Base-by-base conservation (phyloP, 2,888 invertebrate species). In the Drosophila leonis region DNA sequence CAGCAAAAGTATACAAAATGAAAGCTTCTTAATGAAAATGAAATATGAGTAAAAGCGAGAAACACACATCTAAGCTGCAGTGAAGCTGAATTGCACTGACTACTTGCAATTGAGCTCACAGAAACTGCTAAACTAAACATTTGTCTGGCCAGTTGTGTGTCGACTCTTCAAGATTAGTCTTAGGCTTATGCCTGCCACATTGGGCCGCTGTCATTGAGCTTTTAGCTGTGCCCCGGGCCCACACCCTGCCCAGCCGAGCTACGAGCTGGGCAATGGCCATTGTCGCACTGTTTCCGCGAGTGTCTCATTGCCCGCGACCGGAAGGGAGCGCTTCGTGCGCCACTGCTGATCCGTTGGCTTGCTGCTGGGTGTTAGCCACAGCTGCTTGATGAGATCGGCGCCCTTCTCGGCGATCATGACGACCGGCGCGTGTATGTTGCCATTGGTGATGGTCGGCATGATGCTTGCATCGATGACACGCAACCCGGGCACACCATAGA, bases 371-470 rank as follows among this genome's bases (percentile, higher is more conserved):
- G 92, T 91, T 18, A 94, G 82, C 97, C 97, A 97, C 39, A 95
- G 94, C 56, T 95, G 94, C 90, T 97, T 97, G 39, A 98, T 95
- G 93, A 97, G 91, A 92, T 98, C 97, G 2, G 97, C 95, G 0
- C 96, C 97, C 90, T 97, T 97, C 90, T 98, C 98, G 0, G 94
- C 97, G 27, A 98, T 96, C 97, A 97, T 98, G 35, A 97, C 96
- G 0, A 96, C 95, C 0, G 97, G 97, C 0, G 97, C 98, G 86
- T 97, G 97, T 24, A 97, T 97, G 87, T 98, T 97, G 0, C 97
- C 98, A 90, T 96, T 97, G 0, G 97, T 96, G 41, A 98, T 96
- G 1, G 95, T 94, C 0, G 97, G 98, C 97, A 98, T 98, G 73
- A 98, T 96, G 74, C 97, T 97, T 0, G 97, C 97, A 88, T 98